A percentile compares a stretch with the other conserved stretches of the same genome.
phyloP scores from a whole-genome alignment of 2,113 vertebrate species.

The Rallus limicola region DNA sequence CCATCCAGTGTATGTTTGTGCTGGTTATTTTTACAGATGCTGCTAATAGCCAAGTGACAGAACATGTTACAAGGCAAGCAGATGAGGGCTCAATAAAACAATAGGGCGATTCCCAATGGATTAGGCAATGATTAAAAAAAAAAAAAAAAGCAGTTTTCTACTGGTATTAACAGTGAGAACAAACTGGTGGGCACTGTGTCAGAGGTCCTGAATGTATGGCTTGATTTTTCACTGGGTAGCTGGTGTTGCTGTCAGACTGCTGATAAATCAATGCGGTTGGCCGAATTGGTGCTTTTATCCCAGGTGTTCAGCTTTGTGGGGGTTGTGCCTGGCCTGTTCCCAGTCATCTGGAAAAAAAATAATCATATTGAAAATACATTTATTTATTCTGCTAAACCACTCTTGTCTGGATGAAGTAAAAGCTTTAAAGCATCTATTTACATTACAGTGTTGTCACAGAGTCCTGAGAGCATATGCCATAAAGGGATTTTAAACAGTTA shows the following conservation, averaged over 20 bases:
- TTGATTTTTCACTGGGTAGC: neutral
- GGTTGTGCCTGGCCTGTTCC: conserved; percentile 82
- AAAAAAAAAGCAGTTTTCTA: neutral
- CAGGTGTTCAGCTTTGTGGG: conserved; percentile 91
- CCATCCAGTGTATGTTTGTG: conserved; percentile 57
- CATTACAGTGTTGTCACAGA: neutral
- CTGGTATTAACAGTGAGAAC: neutral
- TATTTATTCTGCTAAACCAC: conserved; percentile 1
- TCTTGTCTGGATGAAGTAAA: neutral
- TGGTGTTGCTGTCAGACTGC: conserved; percentile 76
- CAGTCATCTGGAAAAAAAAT: conserved; percentile 82
- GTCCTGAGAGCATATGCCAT: neutral
- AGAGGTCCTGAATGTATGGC: neutral
- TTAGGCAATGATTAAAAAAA: neutral
- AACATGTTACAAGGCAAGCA: neutral
- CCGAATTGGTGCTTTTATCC: conserved; percentile 92
- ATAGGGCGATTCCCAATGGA: neutral
- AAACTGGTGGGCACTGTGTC: neutral
- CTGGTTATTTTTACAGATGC: neutral
- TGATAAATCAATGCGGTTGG: conserved; percentile 89
- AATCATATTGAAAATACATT: conserved; percentile 20
- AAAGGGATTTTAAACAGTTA: neutral
- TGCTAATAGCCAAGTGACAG: neutral
- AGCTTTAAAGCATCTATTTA: conserved; percentile 14
- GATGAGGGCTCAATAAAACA: neutral